Base-by-base conservation (phyloP, 2,888 invertebrate species). In the Coenonympha glycerion region DNA sequence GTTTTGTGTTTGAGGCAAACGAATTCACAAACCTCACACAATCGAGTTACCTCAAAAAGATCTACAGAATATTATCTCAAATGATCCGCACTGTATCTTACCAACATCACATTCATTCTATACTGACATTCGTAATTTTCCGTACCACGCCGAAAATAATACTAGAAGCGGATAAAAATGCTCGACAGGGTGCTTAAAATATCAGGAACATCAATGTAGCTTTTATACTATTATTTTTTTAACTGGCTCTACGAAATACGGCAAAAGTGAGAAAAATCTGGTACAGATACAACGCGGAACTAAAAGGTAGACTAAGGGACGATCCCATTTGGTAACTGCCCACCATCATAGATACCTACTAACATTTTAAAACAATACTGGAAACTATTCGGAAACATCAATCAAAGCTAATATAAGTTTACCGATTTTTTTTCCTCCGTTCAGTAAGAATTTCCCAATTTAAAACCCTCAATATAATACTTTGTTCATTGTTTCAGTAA, bases 71-170 rank as follows among this genome's bases (percentile, higher is more conserved):
- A n/a, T n/a, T n/a, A n/a, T n/a, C n/a, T n/a, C n/a, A n/a, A n/a
- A n/a, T 47, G 13, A 6, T 51, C 58, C 53, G 55, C 57, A 40
- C 51, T 54, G 56, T 53, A 49, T 57, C 59, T 47, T 57, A 47
- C 49, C 46, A 3, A 15, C 16, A 40, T 21, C 18, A 13, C 40
- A 39, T 22, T 26, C 36, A 30, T 31, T 11, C 39, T 11, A n/a
- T n/a, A n/a, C n/a, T n/a, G n/a, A n/a, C n/a, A n/a, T n/a, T n/a
- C n/a, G 8, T 13, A 30, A 9, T 3, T 30, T 30, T 13, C 24
- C 24, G 3, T 24, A 9, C 6, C n/a, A n/a, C 8, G 6, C 26
- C 26, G 26, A 26, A 26, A 26, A 26, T 26, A 34, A 26, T 24
- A 11, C 16, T 4, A 28, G 3, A 46, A 46, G 26, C 46, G 37